Evolutionary conservation across 2,797 vertebrate genomes (phyloP), one percentile per base, ranked within the genome.

Genomic region (Huso huso): DNA sequence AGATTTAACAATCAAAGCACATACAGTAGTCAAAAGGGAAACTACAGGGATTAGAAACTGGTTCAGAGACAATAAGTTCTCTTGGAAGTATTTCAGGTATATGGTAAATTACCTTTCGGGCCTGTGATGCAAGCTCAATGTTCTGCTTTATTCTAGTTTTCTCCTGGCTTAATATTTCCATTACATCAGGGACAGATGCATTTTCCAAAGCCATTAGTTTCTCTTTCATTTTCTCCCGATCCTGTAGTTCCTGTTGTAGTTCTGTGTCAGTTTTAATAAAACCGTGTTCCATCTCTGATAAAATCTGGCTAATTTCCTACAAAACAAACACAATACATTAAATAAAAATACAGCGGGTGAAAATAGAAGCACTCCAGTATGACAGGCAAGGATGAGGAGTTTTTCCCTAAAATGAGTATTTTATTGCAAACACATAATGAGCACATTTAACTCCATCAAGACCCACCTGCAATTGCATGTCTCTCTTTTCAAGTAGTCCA

Each of bases 281-380:
- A 64, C 75, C 74, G 0, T 59, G 73, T 72, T 77, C 72, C 12
- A 90, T 82, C 70, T 80, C 84, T 51, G 84, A 82, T 61, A 86
- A 6, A 51, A 90, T 78, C 49, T 66, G 68, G 58, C 74, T 61
- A 79, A 94, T 81, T 76, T 80, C 85, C 95, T 96, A 73, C 6
- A 70, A 23, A 71, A 69, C 69, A 66, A 75, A 49, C 37, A 37
- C 37, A 48, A 62, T 6, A 13, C 51, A 13, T 9, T 8, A 15
- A 51, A 11, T 13, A 37, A 3, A 50, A 3, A 63, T 15, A 6
- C 1, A 48, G 7, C 10, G 48, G 9, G 13, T 10, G 3, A 55
- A 63, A 37, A 37, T 37, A 37, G 37, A 37, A 37, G 37, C 4
- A 1, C 37, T 37, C 37, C 37, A 37, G 37, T 37, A 37, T 37